These are phyloP conservation scores for Petrophora chlorosata DNA, from an alignment of 2,888 invertebrate genomes.

Conservation along the genomic window DNA sequence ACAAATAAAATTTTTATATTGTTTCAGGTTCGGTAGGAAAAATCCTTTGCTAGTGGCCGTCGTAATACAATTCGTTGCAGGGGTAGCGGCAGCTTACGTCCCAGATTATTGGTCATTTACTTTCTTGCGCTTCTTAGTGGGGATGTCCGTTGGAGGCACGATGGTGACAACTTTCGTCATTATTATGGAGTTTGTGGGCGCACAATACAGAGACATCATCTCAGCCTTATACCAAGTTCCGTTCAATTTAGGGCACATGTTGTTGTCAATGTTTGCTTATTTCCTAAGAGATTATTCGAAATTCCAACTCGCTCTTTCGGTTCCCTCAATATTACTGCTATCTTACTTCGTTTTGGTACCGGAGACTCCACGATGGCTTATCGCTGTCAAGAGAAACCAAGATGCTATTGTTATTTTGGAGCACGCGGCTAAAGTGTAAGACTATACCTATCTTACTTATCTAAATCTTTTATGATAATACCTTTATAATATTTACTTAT, in stretches of 20 bases:
- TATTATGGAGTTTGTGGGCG: slow-evolving; percentile 87
- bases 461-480: too few relatives aligned
- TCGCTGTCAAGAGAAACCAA: slow-evolving; percentile 87
- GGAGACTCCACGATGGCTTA: slow-evolving; percentile 92
- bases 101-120: slow-evolving; percentile 86
- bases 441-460: slow-evolving; percentile 2
- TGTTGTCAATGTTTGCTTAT: slow-evolving; percentile 85
- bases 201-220: slow-evolving; percentile 79
- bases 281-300: slow-evolving; percentile 85
- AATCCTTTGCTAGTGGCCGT: slow-evolving; percentile 88
- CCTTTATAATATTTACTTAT: too few relatives aligned
- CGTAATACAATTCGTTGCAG: slow-evolving; percentile 87
- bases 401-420: slow-evolving; percentile 86
- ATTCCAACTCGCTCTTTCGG: slow-evolving; percentile 86
- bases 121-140: slow-evolving; percentile 87
- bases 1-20: slow-evolving; percentile 1
- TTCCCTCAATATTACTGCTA: slow-evolving; percentile 83
- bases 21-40: slow-evolving; percentile 89
- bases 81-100: slow-evolving; percentile 86
- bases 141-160: slow-evolving; percentile 90
- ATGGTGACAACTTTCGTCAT: slow-evolving; percentile 87
- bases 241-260: slow-evolving; percentile 87
- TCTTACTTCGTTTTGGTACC: slow-evolving; percentile 88
- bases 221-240: slow-evolving; percentile 88
- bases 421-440: slow-evolving; percentile 84